Evolutionary conservation across 2,888 invertebrate species (phyloP).

Genomic region (Thyatira batis): DNA sequence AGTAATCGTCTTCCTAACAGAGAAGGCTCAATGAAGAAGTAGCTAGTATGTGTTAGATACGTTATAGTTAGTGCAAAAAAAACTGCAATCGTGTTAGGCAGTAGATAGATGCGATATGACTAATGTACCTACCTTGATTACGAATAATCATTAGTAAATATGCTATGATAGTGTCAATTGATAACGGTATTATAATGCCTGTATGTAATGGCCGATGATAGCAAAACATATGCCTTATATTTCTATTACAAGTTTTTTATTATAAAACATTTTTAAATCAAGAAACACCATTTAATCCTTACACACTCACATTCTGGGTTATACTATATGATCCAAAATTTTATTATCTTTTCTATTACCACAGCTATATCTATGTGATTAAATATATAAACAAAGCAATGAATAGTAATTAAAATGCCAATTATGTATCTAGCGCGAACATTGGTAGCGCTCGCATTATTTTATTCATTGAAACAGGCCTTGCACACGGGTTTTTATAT

Average conservation of each 20-base stretch:
- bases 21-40: constrained; percentile 18
- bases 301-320: too few relatives aligned
- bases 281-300: too few relatives aligned
- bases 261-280: too few relatives aligned
- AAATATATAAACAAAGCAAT: too few relatives aligned
- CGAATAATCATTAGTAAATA: not conserved
- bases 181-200: not conserved
- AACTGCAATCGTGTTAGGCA: not conserved
- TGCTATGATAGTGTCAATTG: not conserved
- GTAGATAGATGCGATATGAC: not conserved
- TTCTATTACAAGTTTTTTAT: too few relatives aligned
- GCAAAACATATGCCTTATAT: not conserved
- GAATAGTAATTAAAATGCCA: not conserved
- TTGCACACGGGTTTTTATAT: not conserved
- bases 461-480: not conserved
- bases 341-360: too few relatives aligned
- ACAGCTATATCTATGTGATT: too few relatives aligned
- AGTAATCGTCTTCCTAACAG: constrained; percentile 25
- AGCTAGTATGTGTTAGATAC: constrained; percentile 2
- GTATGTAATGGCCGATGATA: not conserved
- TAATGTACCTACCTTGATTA: not conserved
- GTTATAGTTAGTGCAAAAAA: not conserved
- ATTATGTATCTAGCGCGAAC: not conserved
- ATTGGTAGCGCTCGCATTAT: not conserved
- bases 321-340: too few relatives aligned